Conservation (phyloP, 1,140 invertebrate genomes). For the Araneus ventricosus region DNA sequence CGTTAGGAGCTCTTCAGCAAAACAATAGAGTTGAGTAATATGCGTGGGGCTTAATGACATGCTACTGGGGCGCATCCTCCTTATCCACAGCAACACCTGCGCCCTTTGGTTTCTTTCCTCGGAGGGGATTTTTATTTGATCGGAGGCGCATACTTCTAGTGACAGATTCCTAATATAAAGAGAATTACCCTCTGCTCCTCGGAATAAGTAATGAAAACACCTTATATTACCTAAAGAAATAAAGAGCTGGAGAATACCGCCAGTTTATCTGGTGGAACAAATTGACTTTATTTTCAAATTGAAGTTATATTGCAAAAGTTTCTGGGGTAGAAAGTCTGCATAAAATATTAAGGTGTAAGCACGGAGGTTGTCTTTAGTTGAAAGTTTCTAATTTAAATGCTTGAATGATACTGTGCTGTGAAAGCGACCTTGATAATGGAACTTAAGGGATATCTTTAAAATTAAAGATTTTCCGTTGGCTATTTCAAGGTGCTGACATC, state of each 20-base stretch:
- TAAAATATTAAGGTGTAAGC: neutral
- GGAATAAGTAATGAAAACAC: conserved; percentile 34
- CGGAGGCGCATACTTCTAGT: neutral
- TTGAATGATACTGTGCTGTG: neutral
- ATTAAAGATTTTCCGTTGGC: too few relatives aligned
- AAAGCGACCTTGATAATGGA: too few relatives aligned
- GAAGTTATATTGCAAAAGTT: conserved; percentile 4
- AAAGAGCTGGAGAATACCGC: neutral
- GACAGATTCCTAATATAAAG: conserved; percentile 61
- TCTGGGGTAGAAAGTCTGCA: neutral
- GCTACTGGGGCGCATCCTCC: conserved; percentile 2
- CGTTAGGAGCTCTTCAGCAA: neutral
- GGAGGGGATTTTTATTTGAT: conserved; percentile 44
- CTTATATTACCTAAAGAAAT: conserved; percentile 21
- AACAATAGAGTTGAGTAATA: conserved; percentile 51
- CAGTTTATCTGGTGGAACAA: conserved; percentile 11
- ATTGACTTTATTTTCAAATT: conserved; percentile 10
- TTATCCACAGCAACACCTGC: conserved; percentile 21
- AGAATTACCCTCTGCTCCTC: neutral
- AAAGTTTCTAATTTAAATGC: neutral
- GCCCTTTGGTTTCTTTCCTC: conserved; percentile 25
- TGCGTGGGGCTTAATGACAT: neutral
- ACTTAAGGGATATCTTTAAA: too few relatives aligned
- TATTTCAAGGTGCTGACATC: too few relatives aligned
- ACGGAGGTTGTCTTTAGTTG: too few relatives aligned